Percentiles rank a stretch among this genome's conserved stretches.
phyloP scores from a whole-genome alignment of 2,888 invertebrate species.

The Chrysolina americana region DNA sequence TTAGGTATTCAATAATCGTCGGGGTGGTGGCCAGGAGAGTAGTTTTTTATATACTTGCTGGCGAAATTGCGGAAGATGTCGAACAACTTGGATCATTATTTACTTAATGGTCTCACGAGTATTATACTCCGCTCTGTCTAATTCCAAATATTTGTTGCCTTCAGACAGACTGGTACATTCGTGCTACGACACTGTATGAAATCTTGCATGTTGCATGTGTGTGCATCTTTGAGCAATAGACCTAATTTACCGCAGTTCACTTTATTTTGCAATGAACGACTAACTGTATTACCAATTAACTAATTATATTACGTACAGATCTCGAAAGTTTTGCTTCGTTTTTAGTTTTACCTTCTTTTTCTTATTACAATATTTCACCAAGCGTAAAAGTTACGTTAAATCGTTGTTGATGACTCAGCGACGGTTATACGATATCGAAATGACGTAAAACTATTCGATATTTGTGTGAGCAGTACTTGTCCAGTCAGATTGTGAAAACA shows the following conservation, averaged over 20 bases:
- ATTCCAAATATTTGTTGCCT: not conserved
- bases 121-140: not conserved
- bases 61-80: too few relatives aligned
- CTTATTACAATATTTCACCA: not conserved
- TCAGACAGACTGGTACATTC: too few relatives aligned
- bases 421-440: not conserved
- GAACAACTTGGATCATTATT: too few relatives aligned
- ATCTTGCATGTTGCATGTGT: constrained; percentile 11
- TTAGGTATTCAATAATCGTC: too few relatives aligned
- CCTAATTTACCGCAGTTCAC: not conserved
- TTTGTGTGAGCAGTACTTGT: not conserved
- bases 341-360: not conserved
- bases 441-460: constrained; percentile 4
- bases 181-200: not conserved
- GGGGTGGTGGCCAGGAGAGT: too few relatives aligned
- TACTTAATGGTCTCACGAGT: too few relatives aligned
- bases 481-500: too few relatives aligned
- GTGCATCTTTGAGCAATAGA: constrained; percentile 12
- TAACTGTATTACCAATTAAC: constrained; percentile 11
- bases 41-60: too few relatives aligned
- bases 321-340: constrained; percentile 7
- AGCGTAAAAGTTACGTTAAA: not conserved
- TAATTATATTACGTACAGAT: constrained; percentile 2
- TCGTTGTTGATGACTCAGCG: constrained; percentile 3
- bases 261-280: constrained; percentile 15